These are phyloP conservation scores for Platorchestia sp. DNA, from an alignment of 1,140 invertebrate species.

Conservation along the genomic window DNA sequence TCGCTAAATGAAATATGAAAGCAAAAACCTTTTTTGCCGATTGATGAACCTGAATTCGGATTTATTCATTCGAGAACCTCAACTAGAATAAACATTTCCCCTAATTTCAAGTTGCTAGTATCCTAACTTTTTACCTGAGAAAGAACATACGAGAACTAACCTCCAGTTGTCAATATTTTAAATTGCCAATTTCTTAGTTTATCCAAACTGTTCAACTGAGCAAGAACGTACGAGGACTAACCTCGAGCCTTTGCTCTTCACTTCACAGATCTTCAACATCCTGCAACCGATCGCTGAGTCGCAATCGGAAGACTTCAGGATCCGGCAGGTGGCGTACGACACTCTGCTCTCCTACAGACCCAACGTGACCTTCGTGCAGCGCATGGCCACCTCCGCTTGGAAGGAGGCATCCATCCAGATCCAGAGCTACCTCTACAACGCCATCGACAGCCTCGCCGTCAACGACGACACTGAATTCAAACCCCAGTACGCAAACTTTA, in stretches of 20 bases:
- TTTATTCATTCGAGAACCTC: not conserved
- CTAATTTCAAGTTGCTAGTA: no score
- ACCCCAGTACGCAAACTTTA: not conserved
- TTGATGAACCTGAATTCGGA: not conserved
- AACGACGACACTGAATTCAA: constrained; percentile 20
- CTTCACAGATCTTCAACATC: constrained; percentile 40
- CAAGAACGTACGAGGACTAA: not conserved
- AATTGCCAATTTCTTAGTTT: no score
- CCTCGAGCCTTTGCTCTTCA: not conserved
- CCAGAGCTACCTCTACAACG: constrained; percentile 39
- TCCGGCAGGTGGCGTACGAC: constrained; percentile 11
- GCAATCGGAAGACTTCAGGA: constrained; percentile 18
- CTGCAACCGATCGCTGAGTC: constrained; percentile 36
- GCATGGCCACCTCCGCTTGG: not conserved
- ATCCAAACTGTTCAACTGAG: no score
- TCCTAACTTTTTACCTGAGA: not conserved
- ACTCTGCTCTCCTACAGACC: not conserved
- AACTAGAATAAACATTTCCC: not conserved
- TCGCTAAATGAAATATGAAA: not conserved
- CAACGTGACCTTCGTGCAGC: constrained; percentile 4
- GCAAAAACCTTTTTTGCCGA: not conserved
- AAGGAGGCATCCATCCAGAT: not conserved
- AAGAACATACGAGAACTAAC: not conserved
- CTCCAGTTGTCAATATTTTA: no score
- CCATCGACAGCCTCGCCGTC: constrained; percentile 23